Base-by-base conservation (phyloP, 2,113 vertebrate species). In the Nesoenas mayeri region DNA sequence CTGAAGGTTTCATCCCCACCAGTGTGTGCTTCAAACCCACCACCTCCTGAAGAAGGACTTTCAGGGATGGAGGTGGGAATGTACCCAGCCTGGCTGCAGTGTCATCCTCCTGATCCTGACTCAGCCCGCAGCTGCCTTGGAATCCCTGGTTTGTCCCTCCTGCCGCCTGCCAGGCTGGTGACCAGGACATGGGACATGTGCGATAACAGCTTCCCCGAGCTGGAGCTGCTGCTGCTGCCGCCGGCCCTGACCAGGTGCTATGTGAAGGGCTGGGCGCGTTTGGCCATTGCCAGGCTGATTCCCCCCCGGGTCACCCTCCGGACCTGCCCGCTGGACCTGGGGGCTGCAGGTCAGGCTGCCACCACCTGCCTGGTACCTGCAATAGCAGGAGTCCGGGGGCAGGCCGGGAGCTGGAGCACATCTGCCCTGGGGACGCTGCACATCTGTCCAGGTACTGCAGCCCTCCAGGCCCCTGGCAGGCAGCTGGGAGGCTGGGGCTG, bases 321-420 rank as follows among this genome's bases (percentile, higher is more conserved):
- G 22, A 50, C 48, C 11, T 50, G 48, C 48, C 48, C 22, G 15
- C 22, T 22, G 2, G 58, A 14, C 82, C 83, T 69, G 66, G 6
- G 8, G 69, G 69, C 77, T 75, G 72, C 15, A 4, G 51, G 84
- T 65, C 93, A 89, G 90, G 90, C 93, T 95, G 93, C 93, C 93
- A 74, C 90, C 90, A 12, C 86, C 90, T 86, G 93, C 90, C 78
- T 79, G 82, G 66, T 79, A 51, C 26, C 77, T 47, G 93, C 78
- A 86, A 90, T 89, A 92, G 77, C 93, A 95, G 40, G 86, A 50
- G 31, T 72, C 65, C 4, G 3, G 42, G 78, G 79, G 19, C 31
- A 61, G 24, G 38, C 47, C 2, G 5, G 40, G 48, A 34, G 40
- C 48, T 20, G 60, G 60, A 78, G 53, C 57, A 24, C 61, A 78